phyloP scores from a whole-genome alignment of 2,888 invertebrate species.

The Pandemis corylana region DNA sequence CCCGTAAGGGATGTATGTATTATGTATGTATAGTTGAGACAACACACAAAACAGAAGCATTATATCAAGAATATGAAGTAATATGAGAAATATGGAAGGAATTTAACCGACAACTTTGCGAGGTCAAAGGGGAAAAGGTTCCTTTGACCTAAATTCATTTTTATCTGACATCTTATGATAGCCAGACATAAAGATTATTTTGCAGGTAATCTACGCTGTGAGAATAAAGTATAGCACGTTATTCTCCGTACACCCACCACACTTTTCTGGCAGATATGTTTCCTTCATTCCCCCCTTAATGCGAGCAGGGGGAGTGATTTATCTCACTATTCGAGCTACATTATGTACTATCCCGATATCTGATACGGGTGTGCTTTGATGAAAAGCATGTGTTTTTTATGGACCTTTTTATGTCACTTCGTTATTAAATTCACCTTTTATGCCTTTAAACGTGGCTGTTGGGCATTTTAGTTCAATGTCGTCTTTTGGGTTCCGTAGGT shows the following conservation, averaged over 20 bases:
- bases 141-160: slow-evolving; percentile 6
- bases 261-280: slow-evolving; percentile 35
- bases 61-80: not conserved
- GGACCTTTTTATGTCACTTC: not conserved
- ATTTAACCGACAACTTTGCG: not conserved
- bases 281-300: slow-evolving; percentile 34
- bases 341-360: slow-evolving; percentile 22
- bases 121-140: slow-evolving; percentile 21
- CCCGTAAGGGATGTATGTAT: too few species aligned
- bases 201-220: slow-evolving; percentile 32
- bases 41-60: not conserved
- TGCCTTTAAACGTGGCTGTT: not conserved
- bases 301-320: slow-evolving; percentile 39
- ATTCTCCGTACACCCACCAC: slow-evolving; percentile 21
- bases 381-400: slow-evolving; percentile 13
- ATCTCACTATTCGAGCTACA: slow-evolving; percentile 35
- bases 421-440: not conserved
- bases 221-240: slow-evolving; percentile 34
- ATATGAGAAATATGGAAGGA: slow-evolving; percentile 4
- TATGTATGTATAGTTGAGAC: too few species aligned
- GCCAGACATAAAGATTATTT: slow-evolving; percentile 39
- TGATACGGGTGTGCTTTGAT: slow-evolving; percentile 5
- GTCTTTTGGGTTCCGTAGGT: too few species aligned
- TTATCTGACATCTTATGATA: slow-evolving; percentile 34
- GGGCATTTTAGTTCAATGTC: too few species aligned